A percentile compares a stretch with the other conserved stretches of the same genome.
Conservation (phyloP, 2,113 vertebrate genomes). For the Periophthalmodon schlosseri region DNA sequence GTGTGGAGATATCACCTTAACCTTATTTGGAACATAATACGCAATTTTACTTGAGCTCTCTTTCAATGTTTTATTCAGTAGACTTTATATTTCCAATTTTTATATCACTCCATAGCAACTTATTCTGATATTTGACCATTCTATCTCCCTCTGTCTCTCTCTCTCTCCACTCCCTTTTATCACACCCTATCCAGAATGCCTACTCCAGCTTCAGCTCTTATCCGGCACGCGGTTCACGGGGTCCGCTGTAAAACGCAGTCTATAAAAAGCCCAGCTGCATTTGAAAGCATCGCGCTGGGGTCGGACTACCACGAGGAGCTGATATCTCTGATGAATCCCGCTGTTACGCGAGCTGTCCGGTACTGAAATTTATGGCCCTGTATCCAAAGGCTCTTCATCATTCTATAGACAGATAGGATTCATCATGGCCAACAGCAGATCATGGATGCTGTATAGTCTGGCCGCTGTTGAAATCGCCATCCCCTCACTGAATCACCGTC, state of each 20-base stretch:
- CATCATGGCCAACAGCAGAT: constrained; percentile 57
- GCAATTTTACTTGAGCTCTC: too few species aligned
- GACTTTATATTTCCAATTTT: too few species aligned
- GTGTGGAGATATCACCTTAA: too few species aligned
- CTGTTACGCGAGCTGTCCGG: constrained; percentile 51
- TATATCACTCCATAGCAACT: background rate
- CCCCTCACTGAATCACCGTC: constrained; percentile 46
- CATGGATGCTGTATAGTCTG: constrained; percentile 50
- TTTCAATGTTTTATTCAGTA: too few species aligned
- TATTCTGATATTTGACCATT: background rate
- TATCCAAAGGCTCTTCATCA: constrained; percentile 60
- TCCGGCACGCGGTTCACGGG: constrained; percentile 3
- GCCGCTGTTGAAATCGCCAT: constrained; percentile 41
- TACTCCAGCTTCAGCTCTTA: constrained; percentile 29
- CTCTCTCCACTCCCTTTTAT: background rate
- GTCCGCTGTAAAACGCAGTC: constrained; percentile 17
- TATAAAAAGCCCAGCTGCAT: constrained; percentile 30
- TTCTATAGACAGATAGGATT: constrained; percentile 61
- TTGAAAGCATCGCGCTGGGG: constrained; percentile 27
- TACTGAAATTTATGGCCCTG: constrained; percentile 58
- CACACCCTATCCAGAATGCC: background rate
- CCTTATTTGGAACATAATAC: too few species aligned
- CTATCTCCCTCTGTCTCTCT: background rate
- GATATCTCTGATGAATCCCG: constrained; percentile 60
- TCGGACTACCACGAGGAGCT: constrained; percentile 36